These are phyloP conservation scores for Galerucella pusilla DNA, from an alignment of 2,888 invertebrate species.

Conservation along the genomic window DNA sequence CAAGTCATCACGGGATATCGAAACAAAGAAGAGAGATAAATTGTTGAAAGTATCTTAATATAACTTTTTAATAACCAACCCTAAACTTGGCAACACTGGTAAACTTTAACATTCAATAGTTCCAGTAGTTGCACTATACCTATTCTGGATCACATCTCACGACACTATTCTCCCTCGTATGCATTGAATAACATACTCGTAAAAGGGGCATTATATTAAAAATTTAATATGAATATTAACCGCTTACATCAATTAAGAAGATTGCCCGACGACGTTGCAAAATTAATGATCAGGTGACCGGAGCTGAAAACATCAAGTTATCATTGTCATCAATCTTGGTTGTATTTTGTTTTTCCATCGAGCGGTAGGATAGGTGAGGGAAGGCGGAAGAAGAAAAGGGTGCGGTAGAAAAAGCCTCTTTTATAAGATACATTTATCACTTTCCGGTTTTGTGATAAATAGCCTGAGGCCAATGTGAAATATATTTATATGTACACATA, in stretches of 20 bases:
- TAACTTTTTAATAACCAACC: no score
- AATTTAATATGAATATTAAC: not conserved
- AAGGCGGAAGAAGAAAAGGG: not conserved
- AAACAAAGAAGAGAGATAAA: not conserved
- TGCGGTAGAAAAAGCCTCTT: constrained; percentile 14
- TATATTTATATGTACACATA: no score
- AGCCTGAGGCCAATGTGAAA: constrained; percentile 7
- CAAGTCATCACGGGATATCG: not conserved
- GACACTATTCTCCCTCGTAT: no score
- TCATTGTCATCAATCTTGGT: constrained; percentile 42
- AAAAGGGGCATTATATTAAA: not conserved
- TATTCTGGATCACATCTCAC: no score
- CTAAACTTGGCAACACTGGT: no score
- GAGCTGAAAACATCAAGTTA: constrained; percentile 35
- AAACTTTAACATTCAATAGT: no score
- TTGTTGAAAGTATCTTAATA: no score
- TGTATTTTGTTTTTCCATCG: constrained; percentile 36
- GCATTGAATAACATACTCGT: no score
- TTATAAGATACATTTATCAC: constrained; percentile 35
- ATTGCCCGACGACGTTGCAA: constrained; percentile 21
- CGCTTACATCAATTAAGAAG: constrained; percentile 21
- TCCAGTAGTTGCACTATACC: no score
- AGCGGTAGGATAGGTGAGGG: not conserved
- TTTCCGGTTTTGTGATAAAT: constrained; percentile 32
- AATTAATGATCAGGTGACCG: constrained; percentile 34